Conservation (phyloP, 2,797 vertebrate genomes). For the Leptatherina wallacei region DNA sequence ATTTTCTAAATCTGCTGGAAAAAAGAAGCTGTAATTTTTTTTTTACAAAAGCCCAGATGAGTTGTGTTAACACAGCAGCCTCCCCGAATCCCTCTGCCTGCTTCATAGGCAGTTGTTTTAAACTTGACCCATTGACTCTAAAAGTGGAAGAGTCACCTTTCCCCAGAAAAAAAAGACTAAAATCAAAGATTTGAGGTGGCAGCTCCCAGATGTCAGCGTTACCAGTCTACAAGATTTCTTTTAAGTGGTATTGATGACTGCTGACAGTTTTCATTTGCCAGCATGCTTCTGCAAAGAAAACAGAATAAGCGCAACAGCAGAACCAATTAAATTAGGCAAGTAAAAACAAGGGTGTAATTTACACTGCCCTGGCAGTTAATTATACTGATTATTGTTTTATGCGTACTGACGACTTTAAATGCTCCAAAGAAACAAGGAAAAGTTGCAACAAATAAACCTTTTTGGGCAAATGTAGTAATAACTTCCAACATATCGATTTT, state of each 20-base stretch:
- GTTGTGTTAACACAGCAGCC: background rate
- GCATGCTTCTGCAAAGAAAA: conserved; percentile 2
- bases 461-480: background rate
- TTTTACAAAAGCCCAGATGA: background rate
- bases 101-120: background rate
- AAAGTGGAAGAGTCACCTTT: background rate
- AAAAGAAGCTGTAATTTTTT: background rate
- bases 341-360: background rate
- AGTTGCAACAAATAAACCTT: background rate
- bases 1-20: background rate
- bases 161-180: background rate
- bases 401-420: background rate
- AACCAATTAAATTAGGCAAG: background rate
- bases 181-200: background rate
- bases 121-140: background rate
- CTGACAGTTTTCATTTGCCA: background rate
- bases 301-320: background rate
- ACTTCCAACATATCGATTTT: background rate
- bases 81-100: background rate
- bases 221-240: background rate
- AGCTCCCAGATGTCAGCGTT: background rate
- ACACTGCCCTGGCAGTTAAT: background rate
- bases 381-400: background rate
- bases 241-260: background rate
- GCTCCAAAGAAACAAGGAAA: background rate